Percentiles rank a stretch among this genome's conserved stretches.
These are phyloP conservation scores for Prionailurus bengalensis DNA, from an alignment of 2,113 vertebrate genomes.

Conservation along the genomic window DNA sequence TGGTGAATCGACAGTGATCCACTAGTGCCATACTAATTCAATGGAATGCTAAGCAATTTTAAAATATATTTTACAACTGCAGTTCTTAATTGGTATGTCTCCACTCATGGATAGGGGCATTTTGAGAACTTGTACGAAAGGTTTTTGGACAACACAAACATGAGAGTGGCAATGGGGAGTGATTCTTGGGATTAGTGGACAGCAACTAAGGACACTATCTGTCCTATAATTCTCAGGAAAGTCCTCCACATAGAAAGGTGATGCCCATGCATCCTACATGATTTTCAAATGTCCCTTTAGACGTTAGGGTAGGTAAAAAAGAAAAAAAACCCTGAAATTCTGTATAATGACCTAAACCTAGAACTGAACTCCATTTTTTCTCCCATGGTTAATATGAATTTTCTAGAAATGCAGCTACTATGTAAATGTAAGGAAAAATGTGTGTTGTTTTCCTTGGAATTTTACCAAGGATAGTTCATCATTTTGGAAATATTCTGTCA, in stretches of 20 bases:
- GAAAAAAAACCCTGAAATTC: neutral
- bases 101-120: neutral
- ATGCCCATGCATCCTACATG: neutral
- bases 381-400: neutral
- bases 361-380: neutral
- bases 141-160: neutral
- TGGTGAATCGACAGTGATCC: neutral
- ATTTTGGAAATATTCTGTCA: conserved; percentile 45
- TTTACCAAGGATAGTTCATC: conserved; percentile 21
- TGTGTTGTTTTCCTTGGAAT: conserved; percentile 48
- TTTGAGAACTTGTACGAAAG: conserved; percentile 15
- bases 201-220: neutral
- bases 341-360: conserved; percentile 26
- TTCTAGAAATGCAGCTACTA: conserved; percentile 45
- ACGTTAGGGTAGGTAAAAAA: neutral
- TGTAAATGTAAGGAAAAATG: neutral
- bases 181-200: neutral
- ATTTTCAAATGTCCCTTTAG: neutral
- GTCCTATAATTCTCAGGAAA: neutral
- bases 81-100: neutral
- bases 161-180: neutral
- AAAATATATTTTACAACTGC: conserved; percentile 25
- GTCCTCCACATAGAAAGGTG: neutral
- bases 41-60: conserved; percentile 14
- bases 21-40: conserved; percentile 9